Percentiles rank a stretch among this genome's conserved stretches.
Evolutionary conservation across 2,888 invertebrate genomes (phyloP).

Genomic region (Netelia inedita): DNA sequence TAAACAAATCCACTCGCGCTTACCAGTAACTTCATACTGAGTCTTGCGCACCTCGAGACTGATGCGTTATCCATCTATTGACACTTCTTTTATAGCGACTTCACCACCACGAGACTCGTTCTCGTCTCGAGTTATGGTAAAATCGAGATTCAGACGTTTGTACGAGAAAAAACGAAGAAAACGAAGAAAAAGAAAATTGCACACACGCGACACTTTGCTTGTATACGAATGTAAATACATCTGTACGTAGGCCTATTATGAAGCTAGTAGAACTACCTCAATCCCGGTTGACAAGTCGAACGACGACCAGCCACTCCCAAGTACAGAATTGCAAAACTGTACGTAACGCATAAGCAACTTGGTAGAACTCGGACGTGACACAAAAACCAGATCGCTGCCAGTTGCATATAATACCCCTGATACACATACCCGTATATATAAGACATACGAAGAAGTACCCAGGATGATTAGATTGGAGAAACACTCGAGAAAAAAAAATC

Average conservation of each 20-base stretch:
- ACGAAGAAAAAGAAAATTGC: conserved; percentile 10
- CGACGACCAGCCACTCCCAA: conserved; percentile 72
- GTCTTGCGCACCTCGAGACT: conserved; percentile 72
- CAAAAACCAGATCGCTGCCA: conserved; percentile 34
- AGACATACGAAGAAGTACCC: conserved; percentile 1
- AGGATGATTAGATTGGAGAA: conserved; percentile 6
- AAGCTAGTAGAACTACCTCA: conserved; percentile 46
- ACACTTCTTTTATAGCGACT: conserved; percentile 78
- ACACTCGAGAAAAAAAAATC: conserved; percentile 1
- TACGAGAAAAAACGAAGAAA: conserved; percentile 6
- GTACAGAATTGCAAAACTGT: conserved; percentile 69
- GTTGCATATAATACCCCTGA: conserved; percentile 28
- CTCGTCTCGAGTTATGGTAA: conserved; percentile 72
- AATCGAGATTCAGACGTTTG: conserved; percentile 71
- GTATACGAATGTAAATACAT: conserved; percentile 59
- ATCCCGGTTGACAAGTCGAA: conserved; percentile 70
- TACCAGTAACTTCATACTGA: conserved; percentile 79
- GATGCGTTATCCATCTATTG: conserved; percentile 67
- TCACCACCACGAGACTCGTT: conserved; percentile 69
- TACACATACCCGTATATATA: not conserved
- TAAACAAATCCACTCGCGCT: conserved; percentile 51
- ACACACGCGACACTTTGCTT: conserved; percentile 6
- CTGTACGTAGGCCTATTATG: conserved; percentile 49
- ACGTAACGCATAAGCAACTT: conserved; percentile 71
- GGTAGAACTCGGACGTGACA: conserved; percentile 43